phyloP scores from a whole-genome alignment of 2,113 vertebrate species.

The Anguilla rostrata region DNA sequence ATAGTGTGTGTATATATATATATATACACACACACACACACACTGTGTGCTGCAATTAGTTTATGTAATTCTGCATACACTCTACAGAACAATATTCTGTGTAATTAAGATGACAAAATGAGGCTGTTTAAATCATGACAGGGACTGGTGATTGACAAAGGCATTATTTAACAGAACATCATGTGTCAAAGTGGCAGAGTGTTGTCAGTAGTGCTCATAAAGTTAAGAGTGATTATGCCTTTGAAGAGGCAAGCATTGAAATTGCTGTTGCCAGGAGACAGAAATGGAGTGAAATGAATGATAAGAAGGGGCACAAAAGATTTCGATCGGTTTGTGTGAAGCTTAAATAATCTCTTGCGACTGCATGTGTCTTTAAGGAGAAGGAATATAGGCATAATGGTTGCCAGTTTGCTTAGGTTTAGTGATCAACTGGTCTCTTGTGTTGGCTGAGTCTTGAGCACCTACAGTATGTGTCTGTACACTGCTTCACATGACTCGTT shows the following conservation, averaged over 20 bases:
- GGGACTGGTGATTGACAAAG: constrained; percentile 3
- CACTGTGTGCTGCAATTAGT: neutral
- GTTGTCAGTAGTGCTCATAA: constrained; percentile 64
- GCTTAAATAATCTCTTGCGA: constrained; percentile 61
- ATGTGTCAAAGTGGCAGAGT: constrained; percentile 49
- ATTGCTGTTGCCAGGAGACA: constrained; percentile 69
- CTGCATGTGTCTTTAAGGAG: constrained; percentile 47
- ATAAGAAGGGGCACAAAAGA: constrained; percentile 61
- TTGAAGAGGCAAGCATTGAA: constrained; percentile 65
- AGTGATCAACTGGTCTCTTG: neutral
- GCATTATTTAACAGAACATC: constrained; percentile 43
- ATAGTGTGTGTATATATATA: too few species aligned
- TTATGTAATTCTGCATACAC: neutral
- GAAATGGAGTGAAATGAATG: constrained; percentile 60
- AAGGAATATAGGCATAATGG: constrained; percentile 35
- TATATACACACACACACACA: too few species aligned
- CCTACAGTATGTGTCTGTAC: neutral
- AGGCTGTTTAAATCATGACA: constrained; percentile 11
- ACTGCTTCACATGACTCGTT: neutral
- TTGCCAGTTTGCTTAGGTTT: constrained; percentile 32
- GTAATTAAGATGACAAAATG: neutral
- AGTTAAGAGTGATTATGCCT: constrained; percentile 67
- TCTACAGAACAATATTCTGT: neutral
- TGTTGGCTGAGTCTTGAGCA: constrained; percentile 3
- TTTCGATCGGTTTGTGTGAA: constrained; percentile 28